Evolutionary conservation across 1,140 invertebrate species (phyloP).

Genomic region (Leptestheria dahalacensis): DNA sequence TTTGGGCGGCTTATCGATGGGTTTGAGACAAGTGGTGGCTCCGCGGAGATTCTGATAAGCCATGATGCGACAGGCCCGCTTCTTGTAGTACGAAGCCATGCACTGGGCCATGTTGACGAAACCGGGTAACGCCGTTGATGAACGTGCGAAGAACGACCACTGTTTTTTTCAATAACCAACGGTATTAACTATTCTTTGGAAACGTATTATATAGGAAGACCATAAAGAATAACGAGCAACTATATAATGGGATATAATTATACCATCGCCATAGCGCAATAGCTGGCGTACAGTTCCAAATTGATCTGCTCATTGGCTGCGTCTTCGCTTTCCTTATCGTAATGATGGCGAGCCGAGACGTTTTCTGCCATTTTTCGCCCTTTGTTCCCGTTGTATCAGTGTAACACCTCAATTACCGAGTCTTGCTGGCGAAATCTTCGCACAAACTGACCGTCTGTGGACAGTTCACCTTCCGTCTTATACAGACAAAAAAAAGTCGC

Average conservation of each 20-base stretch:
- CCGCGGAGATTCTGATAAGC: slow-evolving; percentile 67
- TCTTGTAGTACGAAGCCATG: not conserved
- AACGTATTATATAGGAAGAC: too few species aligned
- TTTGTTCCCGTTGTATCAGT: too few species aligned
- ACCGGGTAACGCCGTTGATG: slow-evolving; percentile 61
- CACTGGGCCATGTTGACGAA: slow-evolving; percentile 24
- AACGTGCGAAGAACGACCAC: slow-evolving; percentile 43
- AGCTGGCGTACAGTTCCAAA: slow-evolving; percentile 41
- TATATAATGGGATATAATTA: slow-evolving; percentile 19
- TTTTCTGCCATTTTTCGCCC: not conserved
- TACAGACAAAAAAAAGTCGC: too few species aligned
- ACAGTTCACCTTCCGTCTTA: too few species aligned
- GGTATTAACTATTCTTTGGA: not conserved
- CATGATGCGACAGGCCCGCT: slow-evolving; percentile 33
- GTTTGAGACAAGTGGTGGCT: slow-evolving; percentile 40
- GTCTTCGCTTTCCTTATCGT: slow-evolving; percentile 35
- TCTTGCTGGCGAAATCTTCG: too few species aligned
- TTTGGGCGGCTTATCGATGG: slow-evolving; percentile 41
- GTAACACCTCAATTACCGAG: not conserved
- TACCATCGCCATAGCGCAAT: slow-evolving; percentile 37
- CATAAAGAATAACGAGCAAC: not conserved
- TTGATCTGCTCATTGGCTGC: slow-evolving; percentile 43
- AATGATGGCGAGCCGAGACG: slow-evolving; percentile 33
- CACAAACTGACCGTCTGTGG: too few species aligned
- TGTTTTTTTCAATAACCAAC: not conserved